Base-by-base conservation (phyloP, 2,888 invertebrate genomes). In the Pycnomerus fuliginosus region DNA sequence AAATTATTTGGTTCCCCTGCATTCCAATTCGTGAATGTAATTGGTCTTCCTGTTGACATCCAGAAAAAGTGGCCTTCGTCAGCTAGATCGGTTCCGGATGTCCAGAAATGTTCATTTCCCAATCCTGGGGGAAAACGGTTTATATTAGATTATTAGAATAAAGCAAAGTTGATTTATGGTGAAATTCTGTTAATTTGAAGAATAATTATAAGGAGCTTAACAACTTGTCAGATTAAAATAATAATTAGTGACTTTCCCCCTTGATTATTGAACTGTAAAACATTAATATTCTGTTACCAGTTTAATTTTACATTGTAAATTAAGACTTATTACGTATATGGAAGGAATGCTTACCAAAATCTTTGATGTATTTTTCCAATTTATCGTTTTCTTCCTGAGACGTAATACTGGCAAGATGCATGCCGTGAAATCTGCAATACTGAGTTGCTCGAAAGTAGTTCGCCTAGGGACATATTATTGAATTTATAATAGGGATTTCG, bases 1-100 rank as follows among this genome's bases (percentile, higher is more conserved):
- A 93, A 93, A 75, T 93, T 93, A 73, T 93, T 93, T 1, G 93
- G 93, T 65, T 93, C 93, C 0, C 92, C 92, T 1, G 91, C 89
- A 75, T 92, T 92, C 91, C 91, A 92, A 72, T 92, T 92, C 56
- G 90, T 90, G 73, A 90, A 93, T 16, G 91, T 90, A 33, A 93
- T 80, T 0, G 91, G 90, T 47, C 88, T 77, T 2, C 92, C 92
- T 44, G 87, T 91, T 7, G 91, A 87, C 90, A 92, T 89, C 92
- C 92, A 92, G 78, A 91, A 91, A 79, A 91, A 92, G 61, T 81
- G 84, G 11, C 92, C 92, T 67, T 92, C 92, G 64, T 92, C 91
- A 10, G 91, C 92, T 64, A 91, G 80, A 72, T 92, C 92, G 3
- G 91, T 92, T 58, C 92, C 92, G 3, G 90, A 90, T 44, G 90